Evolutionary conservation across 2,888 invertebrate species (phyloP).

Genomic region (Sphinx pinastri): DNA sequence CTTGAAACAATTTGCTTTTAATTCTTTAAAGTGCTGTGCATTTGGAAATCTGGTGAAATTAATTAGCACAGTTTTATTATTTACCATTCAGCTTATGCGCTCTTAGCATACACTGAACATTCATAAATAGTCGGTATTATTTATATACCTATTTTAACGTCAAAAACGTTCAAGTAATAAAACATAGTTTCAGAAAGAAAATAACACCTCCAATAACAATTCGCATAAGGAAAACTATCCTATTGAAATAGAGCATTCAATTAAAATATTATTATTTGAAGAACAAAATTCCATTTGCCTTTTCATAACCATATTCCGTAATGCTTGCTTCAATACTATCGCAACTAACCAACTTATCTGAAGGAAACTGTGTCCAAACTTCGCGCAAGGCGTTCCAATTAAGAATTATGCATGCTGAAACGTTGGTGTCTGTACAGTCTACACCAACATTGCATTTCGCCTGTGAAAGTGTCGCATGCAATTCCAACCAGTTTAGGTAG

Average conservation of each 20-base stretch:
- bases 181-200: no score
- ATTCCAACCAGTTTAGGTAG: not conserved
- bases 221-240: not conserved
- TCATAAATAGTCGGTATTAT: no score
- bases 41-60: conserved; percentile 5
- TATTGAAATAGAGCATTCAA: not conserved
- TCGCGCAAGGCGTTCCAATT: conserved; percentile 13
- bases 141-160: no score
- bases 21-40: not conserved
- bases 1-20: conserved; percentile 1
- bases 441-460: conserved; percentile 10
- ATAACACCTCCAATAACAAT: no score
- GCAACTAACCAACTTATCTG: conserved; percentile 7
- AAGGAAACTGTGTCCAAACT: conserved; percentile 9
- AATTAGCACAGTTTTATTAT: not conserved
- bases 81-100: not conserved
- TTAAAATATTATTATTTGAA: not conserved
- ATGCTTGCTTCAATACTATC: conserved; percentile 12
- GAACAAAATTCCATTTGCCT: not conserved
- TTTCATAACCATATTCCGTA: conserved; percentile 8
- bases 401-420: conserved; percentile 21
- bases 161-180: no score
- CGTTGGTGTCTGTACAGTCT: not conserved
- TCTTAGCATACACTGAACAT: not conserved
- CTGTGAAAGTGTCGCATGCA: conserved; percentile 15